phyloP scores from a whole-genome alignment of 2,888 invertebrate species.

The Mythimna pallens region DNA sequence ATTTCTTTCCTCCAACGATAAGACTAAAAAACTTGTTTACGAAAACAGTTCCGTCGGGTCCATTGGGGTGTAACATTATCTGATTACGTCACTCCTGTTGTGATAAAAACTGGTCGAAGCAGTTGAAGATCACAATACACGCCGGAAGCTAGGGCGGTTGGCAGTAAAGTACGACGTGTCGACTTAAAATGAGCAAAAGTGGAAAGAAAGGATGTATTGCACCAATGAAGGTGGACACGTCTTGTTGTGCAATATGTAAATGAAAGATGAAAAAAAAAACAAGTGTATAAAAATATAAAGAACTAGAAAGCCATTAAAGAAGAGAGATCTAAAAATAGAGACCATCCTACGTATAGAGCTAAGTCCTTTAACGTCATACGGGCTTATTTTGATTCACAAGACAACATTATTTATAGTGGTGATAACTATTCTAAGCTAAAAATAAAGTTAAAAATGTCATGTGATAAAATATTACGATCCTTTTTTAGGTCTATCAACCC shows the following conservation, averaged over 20 bases:
- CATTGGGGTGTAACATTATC: slow-evolving; percentile 68
- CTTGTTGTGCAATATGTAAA: neutral
- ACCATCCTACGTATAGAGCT: neutral
- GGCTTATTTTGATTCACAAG: slow-evolving; percentile 16
- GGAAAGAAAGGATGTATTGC: neutral
- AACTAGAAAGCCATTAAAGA: neutral
- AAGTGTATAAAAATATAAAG: neutral
- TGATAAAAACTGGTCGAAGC: slow-evolving; percentile 40
- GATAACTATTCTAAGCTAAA: slow-evolving; percentile 11
- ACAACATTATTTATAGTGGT: slow-evolving; percentile 32
- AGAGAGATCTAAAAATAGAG: slow-evolving; percentile 11
- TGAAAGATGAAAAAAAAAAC: neutral
- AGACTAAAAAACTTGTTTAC: slow-evolving; percentile 66
- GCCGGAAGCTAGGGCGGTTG: slow-evolving; percentile 12
- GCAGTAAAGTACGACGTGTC: neutral
- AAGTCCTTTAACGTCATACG: neutral
- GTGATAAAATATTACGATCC: slow-evolving; percentile 36
- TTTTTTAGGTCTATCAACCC: slow-evolving; percentile 46
- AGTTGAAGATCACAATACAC: slow-evolving; percentile 29
- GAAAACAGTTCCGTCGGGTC: slow-evolving; percentile 69
- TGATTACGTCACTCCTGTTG: slow-evolving; percentile 61
- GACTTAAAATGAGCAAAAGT: neutral
- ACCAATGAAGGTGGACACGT: neutral
- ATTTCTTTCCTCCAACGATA: slow-evolving; percentile 69
- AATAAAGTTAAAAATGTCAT: slow-evolving; percentile 47